phyloP scores from a whole-genome alignment of 2,797 vertebrate genomes.

The Crocodylus rhombifer region DNA sequence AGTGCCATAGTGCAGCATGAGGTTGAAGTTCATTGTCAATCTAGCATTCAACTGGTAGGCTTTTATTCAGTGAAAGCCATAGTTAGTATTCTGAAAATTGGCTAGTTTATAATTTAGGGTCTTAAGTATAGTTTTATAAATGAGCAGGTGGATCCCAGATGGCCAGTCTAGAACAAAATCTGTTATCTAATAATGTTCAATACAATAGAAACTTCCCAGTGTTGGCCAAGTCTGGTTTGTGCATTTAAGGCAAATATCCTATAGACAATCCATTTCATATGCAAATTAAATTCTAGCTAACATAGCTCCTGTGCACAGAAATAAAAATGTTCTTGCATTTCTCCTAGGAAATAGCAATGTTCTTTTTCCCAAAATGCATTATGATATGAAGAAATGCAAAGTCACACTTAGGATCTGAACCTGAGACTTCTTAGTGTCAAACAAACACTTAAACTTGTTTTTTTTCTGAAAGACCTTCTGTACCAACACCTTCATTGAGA shows the following conservation, averaged over 20 bases:
- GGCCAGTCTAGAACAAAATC: not conserved
- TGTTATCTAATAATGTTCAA: too few relatives aligned
- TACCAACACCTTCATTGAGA: not conserved
- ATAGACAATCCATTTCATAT: not conserved
- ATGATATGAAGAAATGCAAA: not conserved
- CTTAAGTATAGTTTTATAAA: not conserved
- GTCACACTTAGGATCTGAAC: not conserved
- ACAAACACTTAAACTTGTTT: not conserved
- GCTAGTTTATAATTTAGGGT: not conserved
- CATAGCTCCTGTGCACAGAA: not conserved
- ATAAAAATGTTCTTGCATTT: not conserved
- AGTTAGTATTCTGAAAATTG: slow-evolving; percentile 4
- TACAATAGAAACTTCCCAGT: too few relatives aligned
- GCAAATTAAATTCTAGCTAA: not conserved
- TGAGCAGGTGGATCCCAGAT: rapidly evolving
- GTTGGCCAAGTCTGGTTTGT: not conserved
- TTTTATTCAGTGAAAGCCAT: not conserved
- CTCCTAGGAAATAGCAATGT: not conserved
- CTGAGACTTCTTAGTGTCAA: not conserved
- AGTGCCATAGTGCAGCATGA: not conserved
- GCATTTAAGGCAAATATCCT: not conserved
- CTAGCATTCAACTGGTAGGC: not conserved
- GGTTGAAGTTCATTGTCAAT: not conserved
- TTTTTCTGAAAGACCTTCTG: not conserved
- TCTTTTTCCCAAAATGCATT: not conserved